Evolutionary conservation across 2,888 invertebrate genomes (phyloP).

Genomic region (Loripinus fragilis): DNA sequence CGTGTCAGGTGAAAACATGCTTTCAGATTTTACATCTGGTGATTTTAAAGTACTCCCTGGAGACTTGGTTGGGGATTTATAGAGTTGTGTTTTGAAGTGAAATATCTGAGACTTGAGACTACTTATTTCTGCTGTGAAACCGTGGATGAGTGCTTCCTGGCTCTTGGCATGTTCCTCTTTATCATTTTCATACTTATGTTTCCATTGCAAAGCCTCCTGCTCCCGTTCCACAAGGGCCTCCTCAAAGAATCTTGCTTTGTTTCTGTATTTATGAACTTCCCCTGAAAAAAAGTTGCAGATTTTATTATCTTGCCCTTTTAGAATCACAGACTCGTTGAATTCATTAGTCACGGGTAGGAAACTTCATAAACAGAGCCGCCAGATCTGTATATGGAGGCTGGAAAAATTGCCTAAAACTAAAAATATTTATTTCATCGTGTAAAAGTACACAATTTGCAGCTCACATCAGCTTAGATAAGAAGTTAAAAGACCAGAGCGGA

Average conservation of each 20-base stretch:
- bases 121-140: constrained; percentile 76
- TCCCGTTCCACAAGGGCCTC: constrained; percentile 54
- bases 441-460: no score
- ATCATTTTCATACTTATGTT: constrained; percentile 61
- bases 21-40: constrained; percentile 33
- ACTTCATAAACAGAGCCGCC: no score
- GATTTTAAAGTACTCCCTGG: constrained; percentile 45
- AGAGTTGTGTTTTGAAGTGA: constrained; percentile 49
- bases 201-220: constrained; percentile 53
- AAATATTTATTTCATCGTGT: no score
- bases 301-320: constrained; percentile 9
- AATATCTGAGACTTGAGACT: constrained; percentile 69
- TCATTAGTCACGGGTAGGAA: no score
- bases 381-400: no score
- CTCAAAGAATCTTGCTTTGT: constrained; percentile 59
- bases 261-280: constrained; percentile 48
- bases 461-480: no score
- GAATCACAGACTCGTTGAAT: no score
- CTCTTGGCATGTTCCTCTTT: constrained; percentile 71
- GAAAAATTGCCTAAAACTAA: no score
- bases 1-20: not conserved
- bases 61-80: constrained; percentile 55
- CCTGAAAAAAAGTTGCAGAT: constrained; percentile 22
- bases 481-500: no score
- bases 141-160: constrained; percentile 76